phyloP scores from a whole-genome alignment of 2,797 vertebrate genomes.

The Ctenopoma multispine region DNA sequence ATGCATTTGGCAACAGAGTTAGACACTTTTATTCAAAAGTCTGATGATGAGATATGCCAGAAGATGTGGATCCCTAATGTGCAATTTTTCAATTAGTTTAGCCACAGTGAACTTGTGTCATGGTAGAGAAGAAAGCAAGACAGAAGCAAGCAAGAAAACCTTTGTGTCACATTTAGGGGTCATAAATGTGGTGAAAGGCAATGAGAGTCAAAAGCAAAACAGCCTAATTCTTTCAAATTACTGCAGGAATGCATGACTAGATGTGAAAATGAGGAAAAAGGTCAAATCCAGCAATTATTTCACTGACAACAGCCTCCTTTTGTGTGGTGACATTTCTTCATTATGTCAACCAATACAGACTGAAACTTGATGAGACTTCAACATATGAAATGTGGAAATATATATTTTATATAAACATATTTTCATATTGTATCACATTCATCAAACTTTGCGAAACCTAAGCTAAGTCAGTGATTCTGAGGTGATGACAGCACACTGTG shows the following conservation, averaged over 20 bases:
- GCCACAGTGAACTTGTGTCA: constrained; percentile 13
- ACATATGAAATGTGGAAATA: constrained; percentile 32
- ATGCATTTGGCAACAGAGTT: background rate
- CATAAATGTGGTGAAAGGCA: constrained; percentile 38
- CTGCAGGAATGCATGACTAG: constrained; percentile 52
- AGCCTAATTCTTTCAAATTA: constrained; percentile 51
- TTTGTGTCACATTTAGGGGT: constrained; percentile 27
- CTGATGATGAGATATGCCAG: constrained; percentile 7
- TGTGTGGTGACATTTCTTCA: constrained; percentile 40
- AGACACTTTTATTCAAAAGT: constrained; percentile 5
- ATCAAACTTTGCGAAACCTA: constrained; percentile 19
- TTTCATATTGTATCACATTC: constrained; percentile 27
- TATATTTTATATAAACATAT: constrained; percentile 49
- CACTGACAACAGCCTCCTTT: constrained; percentile 30
- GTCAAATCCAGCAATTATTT: constrained; percentile 62
- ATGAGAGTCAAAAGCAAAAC: constrained; percentile 62
- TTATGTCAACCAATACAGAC: constrained; percentile 33
- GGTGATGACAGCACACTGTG: constrained; percentile 50
- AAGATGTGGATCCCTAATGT: background rate
- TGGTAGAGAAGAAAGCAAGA: background rate
- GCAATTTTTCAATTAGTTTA: background rate
- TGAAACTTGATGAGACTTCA: constrained; percentile 28
- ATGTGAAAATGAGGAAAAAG: constrained; percentile 55
- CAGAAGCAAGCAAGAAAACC: constrained; percentile 26
- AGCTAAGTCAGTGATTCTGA: constrained; percentile 20